Evolutionary conservation across 2,113 vertebrate species (phyloP), one percentile per base, ranked within the genome.

Genomic region (Tychaedon coryphoeus): DNA sequence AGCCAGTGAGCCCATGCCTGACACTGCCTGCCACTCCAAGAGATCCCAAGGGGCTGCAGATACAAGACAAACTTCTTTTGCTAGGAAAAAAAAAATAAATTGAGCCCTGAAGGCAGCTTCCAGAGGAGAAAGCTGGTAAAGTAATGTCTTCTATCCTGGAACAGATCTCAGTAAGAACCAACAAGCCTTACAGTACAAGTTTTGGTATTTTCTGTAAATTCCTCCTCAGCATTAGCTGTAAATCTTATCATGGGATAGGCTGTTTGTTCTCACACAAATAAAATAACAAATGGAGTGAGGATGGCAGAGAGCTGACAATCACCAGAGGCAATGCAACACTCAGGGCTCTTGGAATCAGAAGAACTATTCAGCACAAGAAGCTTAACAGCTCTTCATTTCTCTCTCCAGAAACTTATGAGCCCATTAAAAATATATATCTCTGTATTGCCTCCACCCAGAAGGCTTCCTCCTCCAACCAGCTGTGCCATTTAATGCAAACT

Each of bases 251-350:
- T 65, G 84, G 88, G 61, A 95, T 84, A 95, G 92, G 60, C 53
- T 95, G 86, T 91, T 95, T 94, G 91, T 95, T 96, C 93, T 91
- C 83, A 67, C 90, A 94, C 84, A 95, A 96, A 91, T 91, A 92
- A 96, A 95, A 93, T 94, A 97, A 92, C 64, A 92, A 92, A 86
- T 92, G 90, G 82, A 92, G 47, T 81, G 73, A 83, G 83, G 90
- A 96, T 86, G 0, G 57, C 66, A 69, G 91, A 78, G 81, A 90
- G 92, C 79, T 94, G 93, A 93, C 93, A 95, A 79, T 92, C 73
- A 94, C 90, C 12, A 2, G 86, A 88, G 92, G 96, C 95, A 95
- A 91, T 53, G 61, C 77, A 90, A 61, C 71, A 85, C 86, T 92
- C 33, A 33, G 64, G 76, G 84, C 48, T 61, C 90, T 95, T 87